Conservation (phyloP, 2,113 vertebrate species). For the Forbesichthys papilliferus region DNA sequence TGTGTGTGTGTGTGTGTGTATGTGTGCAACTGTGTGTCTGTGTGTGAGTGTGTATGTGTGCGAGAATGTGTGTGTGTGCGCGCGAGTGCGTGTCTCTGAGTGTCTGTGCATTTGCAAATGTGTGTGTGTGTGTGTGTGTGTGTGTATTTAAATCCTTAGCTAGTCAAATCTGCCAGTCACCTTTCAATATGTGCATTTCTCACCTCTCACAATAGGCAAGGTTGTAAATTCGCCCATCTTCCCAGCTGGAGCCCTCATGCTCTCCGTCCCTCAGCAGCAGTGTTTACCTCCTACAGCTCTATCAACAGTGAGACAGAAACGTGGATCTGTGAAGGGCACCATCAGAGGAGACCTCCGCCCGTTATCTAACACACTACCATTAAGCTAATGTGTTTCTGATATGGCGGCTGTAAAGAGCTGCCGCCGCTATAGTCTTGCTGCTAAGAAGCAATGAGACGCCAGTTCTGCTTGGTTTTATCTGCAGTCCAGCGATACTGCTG, state of each 20-base stretch:
- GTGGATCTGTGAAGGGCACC: background rate
- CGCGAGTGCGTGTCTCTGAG: no score
- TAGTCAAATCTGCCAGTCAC: background rate
- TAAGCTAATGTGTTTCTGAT: slow-evolving; percentile 2
- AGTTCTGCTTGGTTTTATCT: background rate
- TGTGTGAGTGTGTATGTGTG: no score
- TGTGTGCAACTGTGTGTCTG: no score
- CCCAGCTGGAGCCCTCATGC: background rate
- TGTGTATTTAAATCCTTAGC: background rate
- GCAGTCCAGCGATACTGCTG: background rate
- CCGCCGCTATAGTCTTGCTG: background rate
- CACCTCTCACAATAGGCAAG: background rate
- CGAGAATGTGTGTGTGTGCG: no score
- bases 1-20: no score
- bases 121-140: background rate
- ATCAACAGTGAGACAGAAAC: slow-evolving; percentile 2
- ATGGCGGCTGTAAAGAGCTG: background rate
- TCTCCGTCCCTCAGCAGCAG: background rate
- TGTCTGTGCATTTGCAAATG: no score
- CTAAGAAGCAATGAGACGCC: background rate
- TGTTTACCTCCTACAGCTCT: background rate
- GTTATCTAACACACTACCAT: background rate
- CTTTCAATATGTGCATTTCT: background rate
- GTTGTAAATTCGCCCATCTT: no score
- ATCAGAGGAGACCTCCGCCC: background rate